Conservation (phyloP, 1,140 invertebrate genomes). For the Teleogryllus occipitalis region DNA sequence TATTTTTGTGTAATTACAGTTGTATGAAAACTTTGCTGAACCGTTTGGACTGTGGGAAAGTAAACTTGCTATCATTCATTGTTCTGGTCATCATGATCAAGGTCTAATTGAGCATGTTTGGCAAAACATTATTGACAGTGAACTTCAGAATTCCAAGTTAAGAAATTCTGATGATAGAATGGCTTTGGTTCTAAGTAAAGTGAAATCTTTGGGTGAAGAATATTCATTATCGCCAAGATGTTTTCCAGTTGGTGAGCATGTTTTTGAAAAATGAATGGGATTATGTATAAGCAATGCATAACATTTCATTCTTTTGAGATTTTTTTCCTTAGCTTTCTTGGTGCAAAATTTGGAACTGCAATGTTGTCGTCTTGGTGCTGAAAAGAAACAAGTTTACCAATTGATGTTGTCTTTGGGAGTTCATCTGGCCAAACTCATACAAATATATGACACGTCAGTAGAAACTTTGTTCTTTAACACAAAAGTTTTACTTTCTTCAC, state of each 20-base stretch:
- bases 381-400: constrained; percentile 58
- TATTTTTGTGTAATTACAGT: constrained; percentile 36
- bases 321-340: constrained; percentile 51
- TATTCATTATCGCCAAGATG: constrained; percentile 64
- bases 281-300: background rate
- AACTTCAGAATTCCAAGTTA: constrained; percentile 33
- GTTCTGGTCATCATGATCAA: constrained; percentile 70
- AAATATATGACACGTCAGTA: constrained; percentile 60
- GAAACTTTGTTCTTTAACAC: background rate
- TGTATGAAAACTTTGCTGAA: constrained; percentile 78
- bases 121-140: constrained; percentile 31
- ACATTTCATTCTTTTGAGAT: constrained; percentile 10
- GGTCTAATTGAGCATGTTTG: constrained; percentile 65
- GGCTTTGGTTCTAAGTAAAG: constrained; percentile 58
- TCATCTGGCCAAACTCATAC: constrained; percentile 58
- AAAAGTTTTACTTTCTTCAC: background rate
- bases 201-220: constrained; percentile 60
- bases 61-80: constrained; percentile 76
- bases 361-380: constrained; percentile 56
- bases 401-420: constrained; percentile 59
- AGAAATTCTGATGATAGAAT: constrained; percentile 51
- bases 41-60: constrained; percentile 75
- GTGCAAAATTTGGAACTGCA: constrained; percentile 65
- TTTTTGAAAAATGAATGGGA: background rate
- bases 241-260: constrained; percentile 56